phyloP scores from a whole-genome alignment of 2,113 vertebrate species.

The Phyllostomus hastatus region DNA sequence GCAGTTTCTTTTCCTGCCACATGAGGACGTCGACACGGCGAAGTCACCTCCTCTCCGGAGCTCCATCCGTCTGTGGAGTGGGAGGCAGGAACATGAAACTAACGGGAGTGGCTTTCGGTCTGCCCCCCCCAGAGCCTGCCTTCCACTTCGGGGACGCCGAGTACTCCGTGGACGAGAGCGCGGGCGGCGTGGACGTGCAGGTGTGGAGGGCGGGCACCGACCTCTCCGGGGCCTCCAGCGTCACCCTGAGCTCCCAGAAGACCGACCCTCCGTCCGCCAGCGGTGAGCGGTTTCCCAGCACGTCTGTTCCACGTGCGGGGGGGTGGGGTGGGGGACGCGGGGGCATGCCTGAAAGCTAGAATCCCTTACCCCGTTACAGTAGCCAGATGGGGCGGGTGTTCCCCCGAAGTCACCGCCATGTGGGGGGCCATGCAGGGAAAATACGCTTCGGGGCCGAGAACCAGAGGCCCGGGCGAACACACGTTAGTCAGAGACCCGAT shows the following conservation, averaged over 20 bases:
- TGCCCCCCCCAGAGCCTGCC: conserved; percentile 84
- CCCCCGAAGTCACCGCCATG: neutral
- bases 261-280: conserved; percentile 89
- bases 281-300: conserved; percentile 79
- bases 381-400: neutral
- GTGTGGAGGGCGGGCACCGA: conserved; percentile 94
- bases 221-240: conserved; percentile 88
- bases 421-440: neutral
- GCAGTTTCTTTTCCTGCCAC: too few species aligned
- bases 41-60: neutral
- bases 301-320: neutral
- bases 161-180: conserved; percentile 92
- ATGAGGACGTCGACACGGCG: too few species aligned
- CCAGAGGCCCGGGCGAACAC: neutral
- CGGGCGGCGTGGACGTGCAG: conserved; percentile 86
- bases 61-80: neutral
- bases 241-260: conserved; percentile 92
- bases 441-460: neutral
- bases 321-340: neutral
- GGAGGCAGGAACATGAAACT: neutral
- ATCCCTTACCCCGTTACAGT: too few species aligned
- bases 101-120: neutral
- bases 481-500: neutral
- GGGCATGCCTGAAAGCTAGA: neutral
- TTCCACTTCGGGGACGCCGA: conserved; percentile 90